Evolutionary conservation across 1,140 invertebrate species (phyloP).

Genomic region (Limonius californicus): DNA sequence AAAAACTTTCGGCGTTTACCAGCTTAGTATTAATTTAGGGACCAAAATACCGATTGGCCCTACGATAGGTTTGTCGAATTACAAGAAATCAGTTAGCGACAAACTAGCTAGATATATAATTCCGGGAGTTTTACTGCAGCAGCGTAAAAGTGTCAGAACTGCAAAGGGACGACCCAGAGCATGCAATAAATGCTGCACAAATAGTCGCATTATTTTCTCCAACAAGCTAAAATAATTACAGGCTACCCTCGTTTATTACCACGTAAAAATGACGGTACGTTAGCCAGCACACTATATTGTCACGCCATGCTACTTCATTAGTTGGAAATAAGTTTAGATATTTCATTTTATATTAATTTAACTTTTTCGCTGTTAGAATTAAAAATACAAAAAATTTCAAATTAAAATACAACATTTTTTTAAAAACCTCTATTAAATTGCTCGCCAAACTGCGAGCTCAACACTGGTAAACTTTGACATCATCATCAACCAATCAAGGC

Average conservation of each 20-base stretch:
- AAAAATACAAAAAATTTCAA: no score
- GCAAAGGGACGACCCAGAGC: background rate
- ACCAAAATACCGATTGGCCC: no score
- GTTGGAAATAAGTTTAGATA: background rate
- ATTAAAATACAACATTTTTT: no score
- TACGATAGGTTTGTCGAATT: no score
- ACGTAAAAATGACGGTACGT: background rate
- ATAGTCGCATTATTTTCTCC: background rate
- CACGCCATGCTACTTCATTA: background rate
- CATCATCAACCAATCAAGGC: no score
- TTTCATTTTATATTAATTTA: background rate
- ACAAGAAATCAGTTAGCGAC: no score
- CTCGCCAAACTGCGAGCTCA: no score
- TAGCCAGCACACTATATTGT: background rate
- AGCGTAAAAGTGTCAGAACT: background rate
- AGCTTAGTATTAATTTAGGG: background rate
- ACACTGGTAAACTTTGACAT: no score
- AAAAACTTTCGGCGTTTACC: slow-evolving; percentile 1
- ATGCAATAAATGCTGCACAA: background rate
- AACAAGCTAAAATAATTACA: slow-evolving; percentile 3
- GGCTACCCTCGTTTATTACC: background rate
- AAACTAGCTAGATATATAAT: no score
- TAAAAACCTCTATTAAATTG: no score
- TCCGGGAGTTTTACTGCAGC: background rate
- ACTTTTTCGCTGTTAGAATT: no score